Base-by-base conservation (phyloP, 2,888 invertebrate species). In the Spodoptera exigua region DNA sequence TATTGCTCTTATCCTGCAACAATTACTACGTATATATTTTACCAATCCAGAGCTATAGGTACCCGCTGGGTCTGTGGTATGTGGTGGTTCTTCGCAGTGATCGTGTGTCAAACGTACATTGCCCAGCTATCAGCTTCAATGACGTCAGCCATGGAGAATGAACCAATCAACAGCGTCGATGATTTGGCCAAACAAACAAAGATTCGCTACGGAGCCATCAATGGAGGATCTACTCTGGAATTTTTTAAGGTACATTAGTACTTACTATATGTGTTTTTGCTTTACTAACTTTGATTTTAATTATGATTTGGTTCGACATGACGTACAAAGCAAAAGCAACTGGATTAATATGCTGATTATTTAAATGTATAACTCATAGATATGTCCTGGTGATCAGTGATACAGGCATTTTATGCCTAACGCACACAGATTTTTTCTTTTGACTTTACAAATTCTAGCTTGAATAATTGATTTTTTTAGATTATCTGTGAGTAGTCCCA, bases 41-140 rank as follows among this genome's bases (percentile, higher is more conserved):
- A n/a, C 0, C 4, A 37, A 70, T 82, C 17, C 67, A 98, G 98
- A 89, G 98, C 98, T 2, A 95, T 98, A 35, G 98, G 98, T 0
- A 98, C 98, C 0, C 95, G 99, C 39, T 96, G 98, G 94, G 97
- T 98, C 0, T 98, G 97, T 12, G 97, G 96, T 1, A 97, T 98
- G 96, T 97, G 97, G 98, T 98, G 98, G 98, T 98, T 98, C 90
- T 98, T 98, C 88, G 97, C 98, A 0, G 95, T 98, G 60, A 98
- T 98, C 84, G 97, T 99, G 94, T 96, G 98, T 67, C 97, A 98
- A 58, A 98, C 98, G 9, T 99, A 99, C 89, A 99, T 98, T 7
- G 99, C 99, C 59, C 98, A 99, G 89, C 95, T 99, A 82, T 98
- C 99, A 1, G 99, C 99, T 1, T 98, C 98, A 78, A 95, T 99